These are phyloP conservation scores for Urophycis tenuis DNA, from an alignment of 2,797 vertebrate species.

Conservation along the genomic window DNA sequence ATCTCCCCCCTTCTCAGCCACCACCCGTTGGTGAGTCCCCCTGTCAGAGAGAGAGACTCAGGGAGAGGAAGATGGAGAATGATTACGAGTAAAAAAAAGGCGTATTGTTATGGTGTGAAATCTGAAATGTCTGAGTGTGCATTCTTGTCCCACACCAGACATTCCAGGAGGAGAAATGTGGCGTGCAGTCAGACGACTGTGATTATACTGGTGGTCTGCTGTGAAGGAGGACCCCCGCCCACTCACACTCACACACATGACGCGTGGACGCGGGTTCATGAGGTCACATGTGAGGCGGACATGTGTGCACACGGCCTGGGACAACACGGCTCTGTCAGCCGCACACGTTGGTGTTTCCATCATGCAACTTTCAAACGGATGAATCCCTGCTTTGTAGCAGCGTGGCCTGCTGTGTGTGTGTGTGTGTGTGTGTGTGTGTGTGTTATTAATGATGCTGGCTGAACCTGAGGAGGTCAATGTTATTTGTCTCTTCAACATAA, in stretches of 20 bases:
- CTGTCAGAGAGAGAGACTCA: conserved; percentile 20
- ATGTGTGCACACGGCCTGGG: background rate
- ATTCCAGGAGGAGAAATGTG: conserved; percentile 54
- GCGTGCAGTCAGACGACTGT: conserved; percentile 25
- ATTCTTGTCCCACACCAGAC: conserved; percentile 62
- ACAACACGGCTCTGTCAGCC: background rate
- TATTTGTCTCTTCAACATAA: background rate
- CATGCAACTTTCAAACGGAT: background rate
- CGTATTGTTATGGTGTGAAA: conserved; percentile 48
- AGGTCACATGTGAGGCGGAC: background rate
- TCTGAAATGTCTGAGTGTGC: conserved; percentile 63
- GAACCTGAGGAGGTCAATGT: background rate
- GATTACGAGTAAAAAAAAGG: conserved; percentile 20
- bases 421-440: background rate
- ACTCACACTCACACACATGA: background rate
- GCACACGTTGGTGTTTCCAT: background rate
- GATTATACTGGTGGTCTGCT: conserved; percentile 20
- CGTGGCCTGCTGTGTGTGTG: background rate
- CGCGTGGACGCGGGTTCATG: conserved; percentile 15
- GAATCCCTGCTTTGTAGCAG: background rate
- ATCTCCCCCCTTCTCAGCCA: conserved; percentile 30
- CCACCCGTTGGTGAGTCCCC: conserved; percentile 29
- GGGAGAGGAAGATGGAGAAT: background rate
- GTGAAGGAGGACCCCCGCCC: conserved; percentile 24
- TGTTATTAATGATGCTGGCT: background rate